Conservation (phyloP, 2,888 invertebrate genomes). For the Aplocera efformata region DNA sequence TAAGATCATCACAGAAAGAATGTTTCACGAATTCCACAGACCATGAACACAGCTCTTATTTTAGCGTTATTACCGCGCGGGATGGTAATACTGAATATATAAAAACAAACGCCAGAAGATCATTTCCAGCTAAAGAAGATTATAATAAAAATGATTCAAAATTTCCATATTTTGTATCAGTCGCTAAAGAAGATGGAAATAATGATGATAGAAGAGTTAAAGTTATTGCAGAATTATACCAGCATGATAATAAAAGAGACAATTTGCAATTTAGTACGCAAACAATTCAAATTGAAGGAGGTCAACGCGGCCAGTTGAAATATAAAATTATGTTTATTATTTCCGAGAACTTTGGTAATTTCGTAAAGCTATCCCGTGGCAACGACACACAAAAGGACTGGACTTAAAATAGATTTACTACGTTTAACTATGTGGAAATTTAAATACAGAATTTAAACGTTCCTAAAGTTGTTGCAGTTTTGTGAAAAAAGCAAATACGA, state of each 20-base stretch:
- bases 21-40: no score
- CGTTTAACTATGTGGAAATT: slow-evolving; percentile 42
- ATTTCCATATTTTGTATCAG: no score
- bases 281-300: slow-evolving; percentile 51
- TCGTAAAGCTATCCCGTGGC: slow-evolving; percentile 21
- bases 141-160: no score
- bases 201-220: no score
- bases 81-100: no score
- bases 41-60: no score
- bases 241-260: slow-evolving; percentile 35
- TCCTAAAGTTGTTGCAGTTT: slow-evolving; percentile 26
- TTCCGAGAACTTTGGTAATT: slow-evolving; percentile 34
- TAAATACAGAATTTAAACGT: slow-evolving; percentile 31
- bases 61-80: no score
- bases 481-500: slow-evolving; percentile 22
- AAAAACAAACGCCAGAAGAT: no score
- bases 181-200: no score
- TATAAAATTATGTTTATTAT: slow-evolving; percentile 55
- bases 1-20: no score
- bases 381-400: slow-evolving; percentile 16
- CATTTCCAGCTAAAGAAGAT: no score
- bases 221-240: no score
- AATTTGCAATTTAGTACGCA: slow-evolving; percentile 53
- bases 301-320: slow-evolving; percentile 35
- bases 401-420: slow-evolving; percentile 22